Evolutionary conservation across 37 sponge, comb jelly and placozoan genomes (phyloP), one percentile per base, ranked within the genome.

Genomic region (Oopsacas minuta): DNA sequence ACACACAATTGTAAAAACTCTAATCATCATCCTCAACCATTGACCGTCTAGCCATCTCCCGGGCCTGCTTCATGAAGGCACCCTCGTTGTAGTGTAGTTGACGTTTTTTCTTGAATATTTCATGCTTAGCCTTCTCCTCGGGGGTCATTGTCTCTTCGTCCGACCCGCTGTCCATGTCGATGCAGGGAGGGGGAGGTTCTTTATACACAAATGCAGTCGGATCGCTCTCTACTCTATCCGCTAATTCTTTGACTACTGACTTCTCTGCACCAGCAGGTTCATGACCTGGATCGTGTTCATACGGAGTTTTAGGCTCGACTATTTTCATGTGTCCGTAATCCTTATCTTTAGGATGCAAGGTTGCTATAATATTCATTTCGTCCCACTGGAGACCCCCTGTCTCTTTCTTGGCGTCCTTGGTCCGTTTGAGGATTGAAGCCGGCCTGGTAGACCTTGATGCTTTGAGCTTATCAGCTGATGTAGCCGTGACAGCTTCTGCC

Each of bases 261-360:
- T 3, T n/a, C 7, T 25, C 30, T 7, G 20, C 75, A 25, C 28
- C 75, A 5, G 75, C 32, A 5, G 32, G 3, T 34, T 61, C 75
- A 10, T n/a, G 32, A n/a, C 28, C 75, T n/a, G 75, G 28, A 34
- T 61, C 22, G 28, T 61, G 75, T 10, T 3, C 28, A 34, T 95
- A 97, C 20, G 99, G 99, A 12, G 99, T 97, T 38, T 91, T 91
- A 23, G 99, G 99, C 61, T 97, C 99, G 34, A 93, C 92, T 53
- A 97, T 95, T 89, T 97, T 97, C 99, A 97, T 97, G 89, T 97
- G 99, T 35, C 99, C 99, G 61, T 97, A 97, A 81, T 97, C 99
- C 87, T 97, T 97, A 52, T 87, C 94, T 1, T 90, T 53, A 0
- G 99, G 99, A 81, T 93, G 94, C 36, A 93, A 84, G 30, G 99